These are phyloP conservation scores for Clostera curtula DNA, from an alignment of 2,888 invertebrate genomes.

Conservation along the genomic window DNA sequence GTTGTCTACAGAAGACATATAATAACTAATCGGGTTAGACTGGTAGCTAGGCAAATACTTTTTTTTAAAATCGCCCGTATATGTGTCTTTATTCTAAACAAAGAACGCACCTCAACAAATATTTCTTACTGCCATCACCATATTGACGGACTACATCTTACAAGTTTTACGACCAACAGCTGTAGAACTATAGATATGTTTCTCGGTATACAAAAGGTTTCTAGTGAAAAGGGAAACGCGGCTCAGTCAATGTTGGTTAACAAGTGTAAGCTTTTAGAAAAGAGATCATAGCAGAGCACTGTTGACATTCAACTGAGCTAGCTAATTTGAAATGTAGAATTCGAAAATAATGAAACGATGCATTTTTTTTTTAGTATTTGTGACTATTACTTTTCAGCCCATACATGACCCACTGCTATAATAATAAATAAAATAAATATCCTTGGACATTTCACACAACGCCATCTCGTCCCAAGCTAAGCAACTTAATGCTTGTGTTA, in stretches of 20 bases:
- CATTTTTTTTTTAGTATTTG: too few relatives aligned
- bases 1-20: too few relatives aligned
- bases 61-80: slow-evolving; percentile 29
- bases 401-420: too few relatives aligned
- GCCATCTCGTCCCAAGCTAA: too few relatives aligned
- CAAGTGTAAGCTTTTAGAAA: slow-evolving; percentile 55
- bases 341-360: slow-evolving; percentile 29
- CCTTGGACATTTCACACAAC: too few relatives aligned
- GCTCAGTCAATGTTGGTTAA: slow-evolving; percentile 31
- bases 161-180: slow-evolving; percentile 27
- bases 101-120: slow-evolving; percentile 52
- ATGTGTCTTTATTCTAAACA: slow-evolving; percentile 38
- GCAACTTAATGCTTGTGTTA: too few relatives aligned
- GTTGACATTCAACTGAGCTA: too few relatives aligned
- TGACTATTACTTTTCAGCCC: too few relatives aligned
- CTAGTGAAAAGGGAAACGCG: slow-evolving; percentile 19
- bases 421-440: too few relatives aligned
- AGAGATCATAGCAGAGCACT: slow-evolving; percentile 40
- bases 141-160: slow-evolving; percentile 55
- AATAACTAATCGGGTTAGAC: background rate
- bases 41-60: background rate
- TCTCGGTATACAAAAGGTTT: slow-evolving; percentile 12
- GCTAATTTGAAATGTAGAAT: slow-evolving; percentile 49
- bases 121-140: slow-evolving; percentile 44
- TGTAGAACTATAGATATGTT: slow-evolving; percentile 25